Base-by-base conservation (phyloP, 2,113 vertebrate genomes). In the Agelaius tricolor region DNA sequence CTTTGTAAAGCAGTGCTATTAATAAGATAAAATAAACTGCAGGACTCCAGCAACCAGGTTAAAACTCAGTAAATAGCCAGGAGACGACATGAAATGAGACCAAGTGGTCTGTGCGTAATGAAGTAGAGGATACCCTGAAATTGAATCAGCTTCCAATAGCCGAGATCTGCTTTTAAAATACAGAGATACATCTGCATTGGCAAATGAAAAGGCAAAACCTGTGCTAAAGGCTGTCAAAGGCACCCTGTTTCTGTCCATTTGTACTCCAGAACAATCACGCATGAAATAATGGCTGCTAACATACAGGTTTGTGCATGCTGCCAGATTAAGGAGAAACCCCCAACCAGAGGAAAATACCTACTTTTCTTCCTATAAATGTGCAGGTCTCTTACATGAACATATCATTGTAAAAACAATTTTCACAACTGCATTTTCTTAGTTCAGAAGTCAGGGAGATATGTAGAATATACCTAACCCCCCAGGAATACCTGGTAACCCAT, bases 21-120 rank as follows among this genome's bases (percentile, higher is more conserved):
- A 94, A 77, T 73, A 87, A 62, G 59, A 74, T 59, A 66, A 95
- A 91, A 93, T 79, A 87, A 91, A 93, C 87, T 41, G 55, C 75
- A 90, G 16, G 59, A 74, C 57, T 68, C 28, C 55, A 92, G 35
- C 44, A 91, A 78, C 28, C 58, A 79, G 54, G 77, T 91, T 75
- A 86, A 80, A 86, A 33, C 41, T 67, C 90, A 57, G 46, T 57
- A 52, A 73, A 89, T 15, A 78, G 73, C 35, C 84, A 85, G 37
- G 13, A 76, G 59, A 84, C 39, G 59, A 84, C 39, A 47, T 5
- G 3, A 88, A 87, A 78, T 51, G 75, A 88, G 78, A 69, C 35
- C 52, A 44, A 90, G 75, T 4, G 11, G 21, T 51, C 67, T 71
- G 39, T 73, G 7, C 1, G 2, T 77, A 77, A 95, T 63, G 51